A percentile compares a stretch with the other conserved stretches of the same genome.
Conservation (phyloP, 2,113 vertebrate species). For the Phyllostomus discolor region DNA sequence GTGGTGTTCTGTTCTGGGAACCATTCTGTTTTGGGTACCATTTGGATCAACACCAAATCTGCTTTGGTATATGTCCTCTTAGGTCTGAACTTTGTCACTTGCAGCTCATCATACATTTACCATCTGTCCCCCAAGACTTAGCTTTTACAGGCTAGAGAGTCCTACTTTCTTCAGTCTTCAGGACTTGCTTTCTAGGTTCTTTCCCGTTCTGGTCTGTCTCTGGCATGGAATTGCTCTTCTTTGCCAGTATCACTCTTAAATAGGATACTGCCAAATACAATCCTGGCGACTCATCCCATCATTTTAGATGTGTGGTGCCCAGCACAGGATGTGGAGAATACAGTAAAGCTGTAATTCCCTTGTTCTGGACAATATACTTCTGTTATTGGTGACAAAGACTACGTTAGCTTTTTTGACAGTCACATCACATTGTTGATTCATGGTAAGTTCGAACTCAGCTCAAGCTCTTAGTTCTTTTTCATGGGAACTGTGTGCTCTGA, state of each 20-base stretch:
- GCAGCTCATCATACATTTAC: constrained; percentile 8
- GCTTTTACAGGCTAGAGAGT: background rate
- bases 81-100: constrained; percentile 5
- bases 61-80: background rate
- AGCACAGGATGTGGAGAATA: background rate
- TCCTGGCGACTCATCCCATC: background rate
- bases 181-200: background rate
- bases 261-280: background rate
- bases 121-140: background rate
- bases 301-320: background rate
- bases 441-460: background rate
- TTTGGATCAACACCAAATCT: background rate
- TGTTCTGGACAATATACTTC: background rate
- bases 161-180: background rate
- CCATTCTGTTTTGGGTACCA: background rate
- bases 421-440: constrained; percentile 10
- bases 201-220: background rate
- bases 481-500: background rate
- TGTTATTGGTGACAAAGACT: background rate
- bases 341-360: background rate
- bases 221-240: background rate
- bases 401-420: background rate
- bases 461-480: constrained; percentile 8
- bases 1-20: background rate
- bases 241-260: background rate